Evolutionary conservation across 92 coral and sea anemone genomes (phyloP).

Genomic region (Metridium senile): DNA sequence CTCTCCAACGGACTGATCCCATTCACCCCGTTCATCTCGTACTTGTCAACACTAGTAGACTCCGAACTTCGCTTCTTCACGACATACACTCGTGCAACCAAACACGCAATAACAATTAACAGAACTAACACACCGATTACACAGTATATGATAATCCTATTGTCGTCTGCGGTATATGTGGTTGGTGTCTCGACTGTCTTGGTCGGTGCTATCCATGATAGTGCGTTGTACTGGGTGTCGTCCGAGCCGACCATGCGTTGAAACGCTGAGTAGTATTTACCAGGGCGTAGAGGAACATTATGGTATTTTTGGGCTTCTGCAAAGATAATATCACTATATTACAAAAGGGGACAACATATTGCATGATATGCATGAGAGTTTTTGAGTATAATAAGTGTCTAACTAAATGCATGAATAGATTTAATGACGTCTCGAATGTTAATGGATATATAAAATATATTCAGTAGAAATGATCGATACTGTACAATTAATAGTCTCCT

Average conservation of each 20-base stretch:
- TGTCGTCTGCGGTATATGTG: neutral
- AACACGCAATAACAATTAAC: neutral
- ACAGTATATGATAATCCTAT: conserved; percentile 2
- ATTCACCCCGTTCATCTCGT: conserved; percentile 23
- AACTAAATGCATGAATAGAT: too few species aligned
- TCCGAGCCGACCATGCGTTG: conserved; percentile 27
- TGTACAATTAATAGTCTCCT: too few species aligned
- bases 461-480: too few species aligned
- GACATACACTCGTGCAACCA: conserved; percentile 3
- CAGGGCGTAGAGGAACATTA: conserved; percentile 28
- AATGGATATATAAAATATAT: too few species aligned
- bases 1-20: conserved; percentile 27
- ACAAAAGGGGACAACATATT: too few species aligned
- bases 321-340: too few species aligned
- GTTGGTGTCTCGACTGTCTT: conserved; percentile 5
- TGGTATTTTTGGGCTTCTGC: conserved; percentile 13
- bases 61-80: conserved; percentile 3
- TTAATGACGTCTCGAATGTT: too few species aligned
- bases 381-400: too few species aligned
- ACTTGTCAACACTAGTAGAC: neutral
- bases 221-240: conserved; percentile 3
- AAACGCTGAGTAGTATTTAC: conserved; percentile 32
- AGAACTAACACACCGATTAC: conserved; percentile 18
- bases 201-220: conserved; percentile 31
- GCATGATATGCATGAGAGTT: too few species aligned